Evolutionary conservation across 2,797 vertebrate genomes (phyloP).

Genomic region (Peromyscus eremicus): DNA sequence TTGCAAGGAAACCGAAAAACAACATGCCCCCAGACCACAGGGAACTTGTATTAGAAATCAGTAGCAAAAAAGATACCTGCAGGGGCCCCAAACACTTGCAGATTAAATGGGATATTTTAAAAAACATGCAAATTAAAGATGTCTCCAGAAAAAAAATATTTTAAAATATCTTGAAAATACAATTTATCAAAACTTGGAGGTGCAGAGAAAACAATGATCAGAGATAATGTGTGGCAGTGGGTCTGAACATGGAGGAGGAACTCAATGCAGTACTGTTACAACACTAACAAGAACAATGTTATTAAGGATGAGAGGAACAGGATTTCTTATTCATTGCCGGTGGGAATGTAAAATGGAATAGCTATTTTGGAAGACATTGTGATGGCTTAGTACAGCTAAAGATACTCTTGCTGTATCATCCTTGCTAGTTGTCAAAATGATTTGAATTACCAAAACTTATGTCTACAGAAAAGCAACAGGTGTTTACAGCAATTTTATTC

Average conservation of each 20-base stretch:
- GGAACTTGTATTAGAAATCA: background rate
- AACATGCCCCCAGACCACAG: background rate
- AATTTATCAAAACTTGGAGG: background rate
- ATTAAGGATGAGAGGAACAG: background rate
- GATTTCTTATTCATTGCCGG: background rate
- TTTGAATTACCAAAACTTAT: background rate
- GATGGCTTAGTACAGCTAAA: background rate
- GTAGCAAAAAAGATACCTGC: background rate
- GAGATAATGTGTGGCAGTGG: background rate
- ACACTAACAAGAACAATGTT: background rate
- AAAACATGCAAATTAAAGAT: background rate
- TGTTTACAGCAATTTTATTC: background rate
- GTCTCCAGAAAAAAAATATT: background rate
- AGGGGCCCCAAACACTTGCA: background rate
- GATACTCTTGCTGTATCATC: background rate
- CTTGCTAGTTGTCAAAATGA: background rate
- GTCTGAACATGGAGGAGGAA: background rate
- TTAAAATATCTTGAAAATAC: background rate
- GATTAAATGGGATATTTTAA: background rate
- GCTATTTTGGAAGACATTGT: background rate
- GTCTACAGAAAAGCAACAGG: background rate
- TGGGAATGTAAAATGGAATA: background rate
- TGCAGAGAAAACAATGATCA: background rate
- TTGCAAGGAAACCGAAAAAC: background rate
- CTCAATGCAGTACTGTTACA: background rate